phyloP scores from a whole-genome alignment of 2,888 invertebrate species.

The Mythimna pallens region DNA sequence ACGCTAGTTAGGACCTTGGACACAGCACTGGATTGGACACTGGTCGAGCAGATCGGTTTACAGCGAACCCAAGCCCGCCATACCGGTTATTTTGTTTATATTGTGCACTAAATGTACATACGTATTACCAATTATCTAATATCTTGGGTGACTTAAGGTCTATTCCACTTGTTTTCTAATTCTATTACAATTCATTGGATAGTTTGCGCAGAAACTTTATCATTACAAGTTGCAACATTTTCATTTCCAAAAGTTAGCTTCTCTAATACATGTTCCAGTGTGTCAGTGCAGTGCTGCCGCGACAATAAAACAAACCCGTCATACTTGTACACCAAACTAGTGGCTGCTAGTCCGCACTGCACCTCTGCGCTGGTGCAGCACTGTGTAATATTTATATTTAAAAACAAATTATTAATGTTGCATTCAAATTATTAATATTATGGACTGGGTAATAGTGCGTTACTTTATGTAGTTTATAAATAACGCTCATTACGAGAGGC shows the following conservation, averaged over 20 bases:
- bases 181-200: no score
- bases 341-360: no score
- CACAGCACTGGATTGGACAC: neutral
- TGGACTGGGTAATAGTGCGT: conserved; percentile 35
- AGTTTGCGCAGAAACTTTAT: neutral
- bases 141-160: neutral
- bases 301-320: no score
- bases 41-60: neutral
- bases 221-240: neutral
- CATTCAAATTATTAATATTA: conserved; percentile 13
- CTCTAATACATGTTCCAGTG: no score
- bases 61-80: neutral
- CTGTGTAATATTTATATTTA: conserved; percentile 3
- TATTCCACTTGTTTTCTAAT: neutral
- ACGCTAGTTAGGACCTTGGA: neutral
- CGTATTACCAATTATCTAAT: neutral
- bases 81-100: neutral
- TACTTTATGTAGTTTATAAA: conserved; percentile 21
- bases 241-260: neutral
- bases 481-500: conserved; percentile 18
- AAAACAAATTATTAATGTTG: conserved; percentile 25
- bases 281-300: neutral
- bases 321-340: neutral
- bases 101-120: neutral
- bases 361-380: neutral